Conservation (phyloP, 1,140 invertebrate species). For the Parasteatoda tepidariorum region DNA sequence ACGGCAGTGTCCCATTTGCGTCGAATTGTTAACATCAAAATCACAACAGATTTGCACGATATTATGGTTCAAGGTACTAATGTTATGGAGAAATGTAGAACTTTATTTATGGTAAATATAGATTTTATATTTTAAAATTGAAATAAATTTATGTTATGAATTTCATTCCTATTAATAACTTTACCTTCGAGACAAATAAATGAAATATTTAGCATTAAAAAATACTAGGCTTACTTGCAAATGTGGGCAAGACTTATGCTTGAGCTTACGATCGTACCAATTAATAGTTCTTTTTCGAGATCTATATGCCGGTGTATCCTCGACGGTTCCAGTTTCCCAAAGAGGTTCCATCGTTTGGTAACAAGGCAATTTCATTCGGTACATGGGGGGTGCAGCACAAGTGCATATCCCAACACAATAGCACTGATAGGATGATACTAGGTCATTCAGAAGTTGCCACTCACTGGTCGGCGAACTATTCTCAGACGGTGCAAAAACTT, state of each 20-base stretch:
- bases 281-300: conserved; percentile 52
- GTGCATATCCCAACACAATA: conserved; percentile 29
- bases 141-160: too few relatives aligned
- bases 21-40: too few relatives aligned
- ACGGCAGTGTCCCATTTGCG: too few relatives aligned
- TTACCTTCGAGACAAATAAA: too few relatives aligned
- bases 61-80: too few relatives aligned
- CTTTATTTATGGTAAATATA: too few relatives aligned
- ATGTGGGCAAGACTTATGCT: conserved; percentile 54
- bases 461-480: background rate
- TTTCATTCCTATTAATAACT: too few relatives aligned
- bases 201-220: too few relatives aligned
- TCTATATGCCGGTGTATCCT: conserved; percentile 41
- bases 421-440: conserved; percentile 18
- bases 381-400: conserved; percentile 1
- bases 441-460: background rate
- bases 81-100: too few relatives aligned
- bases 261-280: conserved; percentile 61
- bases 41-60: too few relatives aligned
- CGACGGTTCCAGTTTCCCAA: conserved; percentile 45
- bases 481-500: background rate
- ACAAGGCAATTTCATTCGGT: conserved; percentile 50
- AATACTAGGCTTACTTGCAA: conserved; percentile 62
- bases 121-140: too few relatives aligned
- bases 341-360: conserved; percentile 62